These are phyloP conservation scores for Torymus auratus DNA, from an alignment of 2,888 invertebrate genomes.

Conservation along the genomic window DNA sequence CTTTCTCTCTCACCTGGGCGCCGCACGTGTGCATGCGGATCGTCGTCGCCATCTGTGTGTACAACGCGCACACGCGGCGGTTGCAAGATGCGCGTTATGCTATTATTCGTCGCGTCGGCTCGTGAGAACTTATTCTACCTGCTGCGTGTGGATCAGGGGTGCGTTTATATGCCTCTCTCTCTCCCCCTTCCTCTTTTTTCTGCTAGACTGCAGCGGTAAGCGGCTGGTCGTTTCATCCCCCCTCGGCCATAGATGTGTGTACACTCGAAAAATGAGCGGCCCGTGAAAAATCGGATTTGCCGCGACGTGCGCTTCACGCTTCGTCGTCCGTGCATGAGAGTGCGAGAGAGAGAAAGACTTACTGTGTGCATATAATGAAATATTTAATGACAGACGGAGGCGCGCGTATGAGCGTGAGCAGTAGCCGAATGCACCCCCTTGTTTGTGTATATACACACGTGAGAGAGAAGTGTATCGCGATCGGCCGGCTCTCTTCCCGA, in stretches of 20 bases:
- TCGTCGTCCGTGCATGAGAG: conserved; percentile 24
- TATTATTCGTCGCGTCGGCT: conserved; percentile 30
- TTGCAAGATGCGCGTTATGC: conserved; percentile 47
- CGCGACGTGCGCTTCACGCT: conserved; percentile 11
- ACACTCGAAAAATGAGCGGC: conserved; percentile 50
- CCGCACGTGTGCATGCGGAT: background rate
- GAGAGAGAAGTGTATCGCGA: background rate
- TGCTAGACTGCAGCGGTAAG: too few relatives aligned
- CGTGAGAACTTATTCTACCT: conserved; percentile 66
- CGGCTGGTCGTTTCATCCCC: background rate
- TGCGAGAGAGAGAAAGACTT: background rate
- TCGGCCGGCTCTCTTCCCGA: conserved; percentile 28
- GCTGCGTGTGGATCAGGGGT: conserved; percentile 40
- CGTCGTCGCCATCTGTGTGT: conserved; percentile 49
- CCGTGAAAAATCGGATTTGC: conserved; percentile 57
- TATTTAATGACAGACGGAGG: conserved; percentile 40
- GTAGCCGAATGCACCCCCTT: background rate
- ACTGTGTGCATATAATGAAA: conserved; percentile 45
- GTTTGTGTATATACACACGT: conserved; percentile 6
- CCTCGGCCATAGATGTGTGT: background rate
- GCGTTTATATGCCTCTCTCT: background rate
- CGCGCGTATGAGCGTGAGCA: conserved; percentile 13
- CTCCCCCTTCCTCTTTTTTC: background rate
- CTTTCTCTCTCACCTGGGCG: conserved; percentile 31
- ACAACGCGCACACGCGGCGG: conserved; percentile 1